Percentiles rank a stretch among this genome's conserved stretches.
These are phyloP conservation scores for Caenorhabditis virilis DNA, from an alignment of 2,888 invertebrate species.

Conservation along the genomic window DNA sequence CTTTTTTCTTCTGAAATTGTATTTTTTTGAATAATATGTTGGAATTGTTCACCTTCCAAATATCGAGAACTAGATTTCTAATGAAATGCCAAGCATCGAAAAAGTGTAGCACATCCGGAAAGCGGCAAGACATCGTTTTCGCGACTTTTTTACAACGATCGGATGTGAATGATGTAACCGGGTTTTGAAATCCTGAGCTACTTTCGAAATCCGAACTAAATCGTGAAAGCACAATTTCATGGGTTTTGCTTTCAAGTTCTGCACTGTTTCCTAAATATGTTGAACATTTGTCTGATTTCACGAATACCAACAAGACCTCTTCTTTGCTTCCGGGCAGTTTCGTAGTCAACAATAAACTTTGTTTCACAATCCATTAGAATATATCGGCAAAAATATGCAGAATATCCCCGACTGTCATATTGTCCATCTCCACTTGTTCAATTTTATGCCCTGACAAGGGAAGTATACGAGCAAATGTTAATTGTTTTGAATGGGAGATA, in stretches of 20 bases:
- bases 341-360: not conserved
- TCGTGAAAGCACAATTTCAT: too few species aligned
- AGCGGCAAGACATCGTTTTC: not conserved
- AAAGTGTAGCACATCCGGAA: not conserved
- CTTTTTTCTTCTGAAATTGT: not conserved
- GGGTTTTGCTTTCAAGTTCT: not conserved
- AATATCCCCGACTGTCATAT: slow-evolving; percentile 4
- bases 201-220: too few species aligned
- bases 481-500: too few species aligned
- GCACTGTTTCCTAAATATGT: not conserved
- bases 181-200: not conserved
- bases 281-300: not conserved
- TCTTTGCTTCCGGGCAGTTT: not conserved
- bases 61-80: not conserved
- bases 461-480: too few species aligned
- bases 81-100: slow-evolving; percentile 3
- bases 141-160: not conserved
- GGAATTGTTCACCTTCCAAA: not conserved
- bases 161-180: not conserved
- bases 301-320: not conserved
- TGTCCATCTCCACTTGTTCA: slow-evolving; percentile 2
- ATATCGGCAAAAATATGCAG: slow-evolving; percentile 1
- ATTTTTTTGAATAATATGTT: not conserved
- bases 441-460: too few species aligned
- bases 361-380: not conserved